Evolutionary conservation across 2,888 invertebrate genomes (phyloP).

Genomic region (Argyra leucocephala): DNA sequence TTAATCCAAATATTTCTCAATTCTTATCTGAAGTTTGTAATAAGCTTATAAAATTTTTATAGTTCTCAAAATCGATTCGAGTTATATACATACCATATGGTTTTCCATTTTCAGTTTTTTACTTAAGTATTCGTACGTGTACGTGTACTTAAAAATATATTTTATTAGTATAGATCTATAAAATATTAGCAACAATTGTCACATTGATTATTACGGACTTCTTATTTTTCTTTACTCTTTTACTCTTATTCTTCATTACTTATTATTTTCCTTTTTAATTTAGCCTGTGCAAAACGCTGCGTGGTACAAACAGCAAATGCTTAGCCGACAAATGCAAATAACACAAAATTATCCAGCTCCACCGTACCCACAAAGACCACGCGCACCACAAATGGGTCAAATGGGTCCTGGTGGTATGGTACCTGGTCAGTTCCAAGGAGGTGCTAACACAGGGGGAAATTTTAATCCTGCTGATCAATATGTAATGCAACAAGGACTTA

Average conservation of each 20-base stretch:
- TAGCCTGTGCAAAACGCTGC: conserved; percentile 35
- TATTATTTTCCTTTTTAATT: conserved; percentile 14
- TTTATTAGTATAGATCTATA: too few relatives aligned
- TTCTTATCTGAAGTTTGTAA: background rate
- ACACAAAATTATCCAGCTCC: conserved; percentile 38
- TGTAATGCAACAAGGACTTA: conserved; percentile 48
- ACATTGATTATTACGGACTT: background rate
- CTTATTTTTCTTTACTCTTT: conserved; percentile 1
- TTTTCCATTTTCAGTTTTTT: too few relatives aligned
- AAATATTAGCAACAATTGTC: too few relatives aligned
- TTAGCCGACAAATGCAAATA: conserved; percentile 47
- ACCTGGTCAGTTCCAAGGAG: conserved; percentile 23
- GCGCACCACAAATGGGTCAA: conserved; percentile 39
- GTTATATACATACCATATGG: too few relatives aligned
- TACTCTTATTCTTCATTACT: background rate
- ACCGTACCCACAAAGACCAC: conserved; percentile 40
- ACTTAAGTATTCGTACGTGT: too few relatives aligned
- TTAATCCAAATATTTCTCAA: background rate
- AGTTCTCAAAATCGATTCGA: background rate
- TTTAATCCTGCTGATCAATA: conserved; percentile 40
- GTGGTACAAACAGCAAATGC: conserved; percentile 45
- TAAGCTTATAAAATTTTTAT: background rate
- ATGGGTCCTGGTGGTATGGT: conserved; percentile 20
- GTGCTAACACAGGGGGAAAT: conserved; percentile 23
- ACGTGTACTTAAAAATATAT: too few relatives aligned